Percentiles rank a stretch among this genome's conserved stretches.
These are phyloP conservation scores for Sycon ciliatum DNA, from an alignment of 37 sponge, comb jelly and placozoan genomes.

Conservation along the genomic window DNA sequence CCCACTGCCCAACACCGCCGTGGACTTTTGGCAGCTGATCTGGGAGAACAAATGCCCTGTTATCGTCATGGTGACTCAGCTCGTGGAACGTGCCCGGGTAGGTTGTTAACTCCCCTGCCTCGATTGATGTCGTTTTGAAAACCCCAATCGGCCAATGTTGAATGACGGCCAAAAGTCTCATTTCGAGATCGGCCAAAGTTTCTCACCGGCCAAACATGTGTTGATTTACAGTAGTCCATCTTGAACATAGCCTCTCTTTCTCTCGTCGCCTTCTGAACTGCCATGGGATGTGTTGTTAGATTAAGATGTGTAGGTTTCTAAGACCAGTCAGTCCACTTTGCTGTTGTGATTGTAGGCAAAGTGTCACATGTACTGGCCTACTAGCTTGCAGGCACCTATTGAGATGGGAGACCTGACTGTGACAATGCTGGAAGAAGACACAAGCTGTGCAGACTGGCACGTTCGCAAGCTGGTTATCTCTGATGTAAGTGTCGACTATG, in stretches of 20 bases:
- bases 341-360: constrained; percentile 44
- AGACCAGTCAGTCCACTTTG: too few relatives aligned
- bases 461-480: constrained; percentile 67
- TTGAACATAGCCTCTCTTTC: too few relatives aligned
- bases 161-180: too few relatives aligned
- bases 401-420: constrained; percentile 69
- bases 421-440: constrained; percentile 47
- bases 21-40: constrained; percentile 87
- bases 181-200: too few relatives aligned
- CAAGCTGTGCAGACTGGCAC: constrained; percentile 58
- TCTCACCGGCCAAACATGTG: too few relatives aligned
- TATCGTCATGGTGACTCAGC: constrained; percentile 86
- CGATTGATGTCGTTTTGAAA: too few relatives aligned
- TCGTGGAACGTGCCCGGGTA: constrained; percentile 74
- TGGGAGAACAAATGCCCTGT: constrained; percentile 74
- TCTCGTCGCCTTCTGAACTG: too few relatives aligned
- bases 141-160: too few relatives aligned
- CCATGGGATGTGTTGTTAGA: too few relatives aligned
- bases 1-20: constrained; percentile 72
- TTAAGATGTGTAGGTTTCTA: too few relatives aligned
- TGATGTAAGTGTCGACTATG: too few relatives aligned
- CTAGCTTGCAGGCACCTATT: constrained; percentile 28
- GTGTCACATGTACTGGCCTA: constrained; percentile 83
- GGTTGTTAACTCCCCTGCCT: not conserved
- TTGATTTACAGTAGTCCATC: too few relatives aligned